Evolutionary conservation across 2,888 invertebrate genomes (phyloP), one percentile per base, ranked within the genome.

Genomic region (Margaritifera margaritifera): DNA sequence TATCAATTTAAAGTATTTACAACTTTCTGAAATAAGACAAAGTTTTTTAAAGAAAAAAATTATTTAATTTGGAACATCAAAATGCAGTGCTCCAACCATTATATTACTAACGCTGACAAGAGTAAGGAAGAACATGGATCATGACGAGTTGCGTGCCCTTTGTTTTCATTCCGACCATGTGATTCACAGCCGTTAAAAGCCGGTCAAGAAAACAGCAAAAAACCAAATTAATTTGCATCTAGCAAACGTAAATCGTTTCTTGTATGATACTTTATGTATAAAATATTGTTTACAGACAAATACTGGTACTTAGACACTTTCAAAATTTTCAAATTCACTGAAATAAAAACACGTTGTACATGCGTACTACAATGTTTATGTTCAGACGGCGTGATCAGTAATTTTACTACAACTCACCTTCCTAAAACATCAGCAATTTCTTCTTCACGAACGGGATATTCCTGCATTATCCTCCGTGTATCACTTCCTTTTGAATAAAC

Each of bases 351-450:
- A 52, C 42, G 59, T 54, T 69, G 69, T 79, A 77, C 77, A 71
- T 75, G 76, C 74, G 76, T 85, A 85, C 86, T 83, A 78, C 82
- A 84, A 84, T 86, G 86, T 86, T 86, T 86, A 84, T 86, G 79
- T 81, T 79, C 72, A 79, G 75, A 77, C 78, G 77, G 80, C 82
- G 80, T 83, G 84, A 77, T 84, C 84, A 85, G 80, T 76, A 80
- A 73, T 77, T 42, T 42, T 79, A 77, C 80, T 82, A 83, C 84
- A 76, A 84, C 86, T 82, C 82, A 86, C 86, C 84, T 84, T 78
- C 77, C 79, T 59, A 84, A 77, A 75, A 79, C 83, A 68, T 82
- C 79, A 50, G 82, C 76, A 69, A 83, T 78, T 78, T 85, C 85
- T 74, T 84, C 81, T 63, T 82, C 80, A 69, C 81, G 74, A 52